Conservation (phyloP, 2,888 invertebrate genomes). For the Himalopsyche japonica region DNA sequence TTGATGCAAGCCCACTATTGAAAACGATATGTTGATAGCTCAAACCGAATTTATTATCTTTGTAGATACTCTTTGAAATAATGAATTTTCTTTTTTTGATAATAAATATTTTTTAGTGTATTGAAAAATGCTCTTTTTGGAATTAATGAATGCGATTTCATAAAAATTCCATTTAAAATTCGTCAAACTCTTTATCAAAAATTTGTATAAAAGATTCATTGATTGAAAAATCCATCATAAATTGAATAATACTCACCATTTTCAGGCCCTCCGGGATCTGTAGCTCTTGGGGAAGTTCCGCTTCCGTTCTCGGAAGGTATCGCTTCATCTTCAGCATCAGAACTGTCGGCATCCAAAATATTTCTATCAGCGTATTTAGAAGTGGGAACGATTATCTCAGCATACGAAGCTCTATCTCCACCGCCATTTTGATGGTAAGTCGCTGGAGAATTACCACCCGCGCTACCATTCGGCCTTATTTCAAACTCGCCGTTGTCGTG, state of each 20-base stretch:
- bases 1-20: no score
- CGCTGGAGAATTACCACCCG: conserved; percentile 21
- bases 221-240: no score
- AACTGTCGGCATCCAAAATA: conserved; percentile 56
- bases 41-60: no score
- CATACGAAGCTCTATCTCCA: conserved; percentile 58
- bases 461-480: conserved; percentile 2
- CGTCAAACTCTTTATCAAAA: no score
- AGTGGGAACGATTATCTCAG: conserved; percentile 51
- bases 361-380: conserved; percentile 54
- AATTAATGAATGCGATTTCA: no score
- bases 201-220: no score
- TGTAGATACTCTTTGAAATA: no score
- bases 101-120: no score
- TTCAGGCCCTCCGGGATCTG: conserved; percentile 36
- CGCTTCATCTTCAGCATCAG: conserved; percentile 54
- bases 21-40: no score
- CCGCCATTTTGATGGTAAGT: conserved; percentile 29
- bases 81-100: no score
- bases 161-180: no score
- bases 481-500: conserved; percentile 15
- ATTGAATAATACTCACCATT: conserved; percentile 28
- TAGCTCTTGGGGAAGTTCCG: conserved; percentile 39
- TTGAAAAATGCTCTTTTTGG: no score
- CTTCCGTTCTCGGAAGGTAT: conserved; percentile 50